Conservation (phyloP, 1,140 invertebrate species). For the Mylabris phalerata region DNA sequence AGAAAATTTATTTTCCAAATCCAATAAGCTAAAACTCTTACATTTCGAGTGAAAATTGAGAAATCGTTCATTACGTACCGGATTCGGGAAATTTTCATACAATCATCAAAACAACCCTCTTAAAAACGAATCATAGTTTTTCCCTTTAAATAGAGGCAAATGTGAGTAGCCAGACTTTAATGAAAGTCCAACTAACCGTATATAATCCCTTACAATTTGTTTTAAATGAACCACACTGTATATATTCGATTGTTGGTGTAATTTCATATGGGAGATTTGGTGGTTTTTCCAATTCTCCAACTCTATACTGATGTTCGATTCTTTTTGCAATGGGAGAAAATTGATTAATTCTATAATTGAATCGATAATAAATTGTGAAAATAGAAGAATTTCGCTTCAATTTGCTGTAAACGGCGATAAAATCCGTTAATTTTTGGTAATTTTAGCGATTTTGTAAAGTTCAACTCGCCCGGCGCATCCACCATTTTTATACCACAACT, state of each 20-base stretch:
- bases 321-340: conserved; percentile 43
- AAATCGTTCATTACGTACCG: conserved; percentile 19
- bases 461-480: too few species aligned
- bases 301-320: conserved; percentile 50
- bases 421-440: too few species aligned
- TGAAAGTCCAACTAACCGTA: conserved; percentile 27
- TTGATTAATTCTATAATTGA: too few species aligned
- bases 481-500: too few species aligned
- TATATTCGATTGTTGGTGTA: conserved; percentile 48
- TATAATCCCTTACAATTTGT: conserved; percentile 37
- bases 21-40: neutral
- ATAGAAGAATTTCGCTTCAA: too few species aligned
- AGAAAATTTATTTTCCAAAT: neutral
- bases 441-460: too few species aligned
- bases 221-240: conserved; percentile 37
- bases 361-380: too few species aligned
- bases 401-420: too few species aligned
- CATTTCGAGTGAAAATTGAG: too few species aligned
- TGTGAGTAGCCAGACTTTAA: conserved; percentile 46
- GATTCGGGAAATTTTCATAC: conserved; percentile 34
- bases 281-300: conserved; percentile 40
- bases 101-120: conserved; percentile 12
- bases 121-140: too few species aligned
- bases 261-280: conserved; percentile 47
- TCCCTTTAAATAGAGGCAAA: conserved; percentile 27